phyloP scores from a whole-genome alignment of 2,797 vertebrate species.

The Adelosebastes latens region DNA sequence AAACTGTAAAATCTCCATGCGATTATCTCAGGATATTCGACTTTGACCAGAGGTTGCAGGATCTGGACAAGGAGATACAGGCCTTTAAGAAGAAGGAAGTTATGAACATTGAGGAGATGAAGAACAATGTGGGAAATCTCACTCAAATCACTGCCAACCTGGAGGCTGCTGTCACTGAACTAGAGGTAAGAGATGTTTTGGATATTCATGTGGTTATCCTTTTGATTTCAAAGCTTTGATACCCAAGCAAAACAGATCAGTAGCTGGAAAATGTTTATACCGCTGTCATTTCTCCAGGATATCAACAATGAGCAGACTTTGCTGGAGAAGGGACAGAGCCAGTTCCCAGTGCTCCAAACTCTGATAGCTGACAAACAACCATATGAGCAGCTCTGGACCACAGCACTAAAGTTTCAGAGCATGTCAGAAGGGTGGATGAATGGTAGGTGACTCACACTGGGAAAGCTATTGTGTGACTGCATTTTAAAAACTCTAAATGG shows the following conservation, averaged over 20 bases:
- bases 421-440: conserved; percentile 92
- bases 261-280: neutral
- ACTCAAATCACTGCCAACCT: conserved; percentile 81
- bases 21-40: conserved; percentile 75
- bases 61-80: conserved; percentile 82
- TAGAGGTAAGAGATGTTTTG: conserved; percentile 80
- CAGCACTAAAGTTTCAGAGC: conserved; percentile 85
- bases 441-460: conserved; percentile 75
- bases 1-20: neutral
- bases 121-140: conserved; percentile 86
- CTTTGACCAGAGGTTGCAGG: conserved; percentile 81
- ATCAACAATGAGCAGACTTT: conserved; percentile 92
- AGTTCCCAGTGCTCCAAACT: conserved; percentile 87
- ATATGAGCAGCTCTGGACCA: conserved; percentile 91
- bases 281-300: conserved; percentile 68
- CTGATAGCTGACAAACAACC: conserved; percentile 86
- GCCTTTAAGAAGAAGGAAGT: conserved; percentile 85
- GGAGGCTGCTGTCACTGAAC: conserved; percentile 82
- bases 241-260: neutral
- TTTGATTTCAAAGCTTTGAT: neutral
- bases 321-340: conserved; percentile 84
- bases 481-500: neutral
- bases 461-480: neutral
- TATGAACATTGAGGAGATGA: conserved; percentile 85
- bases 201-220: neutral